Evolutionary conservation across 1,140 invertebrate species (phyloP), one percentile per base, ranked within the genome.

Genomic region (Drosophila sp.): DNA sequence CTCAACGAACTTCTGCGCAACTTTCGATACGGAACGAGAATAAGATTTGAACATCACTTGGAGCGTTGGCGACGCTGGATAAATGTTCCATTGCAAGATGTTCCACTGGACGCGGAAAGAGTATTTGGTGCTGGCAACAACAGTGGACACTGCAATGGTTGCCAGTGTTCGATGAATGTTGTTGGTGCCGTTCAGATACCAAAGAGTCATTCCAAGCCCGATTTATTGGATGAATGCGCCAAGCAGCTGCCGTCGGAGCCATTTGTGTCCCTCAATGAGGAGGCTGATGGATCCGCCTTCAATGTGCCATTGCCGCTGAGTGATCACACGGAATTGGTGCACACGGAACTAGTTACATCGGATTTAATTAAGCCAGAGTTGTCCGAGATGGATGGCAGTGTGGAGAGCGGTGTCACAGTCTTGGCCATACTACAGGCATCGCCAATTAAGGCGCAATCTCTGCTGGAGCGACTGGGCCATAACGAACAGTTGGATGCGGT

Each of bases 61-160:
- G 80, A 90, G n/a, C 86, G 82, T 4, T 91, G 90, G 84, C 84
- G 84, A 0, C 76, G 80, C 11, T 84, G 80, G 77, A 50, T 90
- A 1, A 82, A 84, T 25, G 56, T 90, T 14, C 84, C 86, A 4
- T 51, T 75, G 4, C 77, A 75, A 57, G 79, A 72, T 0, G 21
- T 8, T 18, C 7, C 9, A 3, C 13, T 5, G 6, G 29, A 69
- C 13, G 13, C 3, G 8, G 34, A 58, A 7, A 58, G 13, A 27
- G 18, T 43, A 11, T 25, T n/a, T n/a, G 32, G 41, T 11, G 21
- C n/a, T n/a, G n/a, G n/a, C n/a, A n/a, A 11, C 62, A 41, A 16
- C 18, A 14, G 1, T 16, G 6, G 21, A 25, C 46, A 40, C 34
- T 16, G 36, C 45, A 29, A 0, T 7, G 7, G 11, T 5, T 87